Base-by-base conservation (phyloP, 2,888 invertebrate species). In the Adelognathus sp. region DNA sequence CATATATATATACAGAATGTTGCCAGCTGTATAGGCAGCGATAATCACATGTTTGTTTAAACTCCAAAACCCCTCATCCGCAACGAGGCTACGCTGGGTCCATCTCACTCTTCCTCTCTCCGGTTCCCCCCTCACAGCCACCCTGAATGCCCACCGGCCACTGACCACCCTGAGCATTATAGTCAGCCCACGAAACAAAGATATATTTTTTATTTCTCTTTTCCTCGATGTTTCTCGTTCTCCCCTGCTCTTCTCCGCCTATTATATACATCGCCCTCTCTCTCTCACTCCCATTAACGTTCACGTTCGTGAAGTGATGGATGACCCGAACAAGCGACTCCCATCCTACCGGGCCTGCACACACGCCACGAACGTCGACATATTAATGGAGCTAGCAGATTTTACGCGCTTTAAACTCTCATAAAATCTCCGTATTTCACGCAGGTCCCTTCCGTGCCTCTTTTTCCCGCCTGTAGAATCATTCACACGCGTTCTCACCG, bases 31-130 rank as follows among this genome's bases (percentile, higher is more conserved):
- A n/a, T n/a, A 90, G 90, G 88, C 88, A 88, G 87, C 87, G 88
- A 90, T 91, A 91, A 91, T 91, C 91, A 90, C 89, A 91, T 91
- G 91, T 91, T 91, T 91, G 91, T 91, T 91, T 91, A 91, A 91
- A 90, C 90, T 90, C 89, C 88, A 87, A 89, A 91, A 90, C 90
- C 91, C 89, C 89, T 91, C 90, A 90, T 90, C 90, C 89, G 86
- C 84, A 85, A 86, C 84, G 82, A 85, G 74, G 75, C 74, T 74
- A 67, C 50, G 82, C n/a, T n/a, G 52, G 73, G 71, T 66, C 54
- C 61, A 78, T 79, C 41, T 63, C 67, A n/a, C 41, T 46, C 46
- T 46, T 31, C 21, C 73, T 70, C 64, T 75, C 69, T n/a, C n/a
- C n/a, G 79, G 73, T 72, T 79, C 33, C 67, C 61, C 72, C 71